Base-by-base conservation (phyloP, 2,888 invertebrate species). In the Chrysotoxum bicinctum region DNA sequence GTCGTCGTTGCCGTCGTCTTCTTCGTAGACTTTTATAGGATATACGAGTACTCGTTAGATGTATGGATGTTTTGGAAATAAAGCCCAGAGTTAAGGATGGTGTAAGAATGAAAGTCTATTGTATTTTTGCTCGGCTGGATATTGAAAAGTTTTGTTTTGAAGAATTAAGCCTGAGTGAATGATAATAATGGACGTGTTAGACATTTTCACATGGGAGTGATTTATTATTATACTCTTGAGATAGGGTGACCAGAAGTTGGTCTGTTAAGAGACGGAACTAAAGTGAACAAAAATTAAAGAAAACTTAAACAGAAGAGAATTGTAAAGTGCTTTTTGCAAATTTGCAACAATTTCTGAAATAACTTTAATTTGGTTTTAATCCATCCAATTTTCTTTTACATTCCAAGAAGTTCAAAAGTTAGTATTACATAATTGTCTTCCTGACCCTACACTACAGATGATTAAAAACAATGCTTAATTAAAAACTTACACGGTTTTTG, bases 161-260 rank as follows among this genome's bases (percentile, higher is more conserved):
- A 50, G 50, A 50, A 50, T 50, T 50, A 50, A 50, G 50, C 50
- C 8, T 50, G 50, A 50, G 50, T 50, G 50, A 26, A 50, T 50
- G 50, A 50, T 26, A 50, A 50, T 26, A 50, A 50, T 26, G 23
- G 26, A 26, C 50, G 23, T 50, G 50, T 50, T 50, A 50, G 50
- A 50, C 50, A 50, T 50, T 50, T 50, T 3, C 26, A 50, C 23
- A 26, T 14, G 26, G 2, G 2, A 48, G 14, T 48, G 12, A 48
- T 48, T n/a, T 48, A 48, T 48, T 43, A 10, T 43, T 19, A 19
- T 19, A 19, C 19, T 21, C 10, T 19, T 19, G 5, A 45, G 9
- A 45, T 45, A 21, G 45, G 9, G 12, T 21, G 45, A 12, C 21
- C 12, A 45, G 19, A 10, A 10, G 14, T 37, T 37, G 14, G 14